phyloP scores from a whole-genome alignment of 2,888 invertebrate genomes.

The Nemurella pictetii region DNA sequence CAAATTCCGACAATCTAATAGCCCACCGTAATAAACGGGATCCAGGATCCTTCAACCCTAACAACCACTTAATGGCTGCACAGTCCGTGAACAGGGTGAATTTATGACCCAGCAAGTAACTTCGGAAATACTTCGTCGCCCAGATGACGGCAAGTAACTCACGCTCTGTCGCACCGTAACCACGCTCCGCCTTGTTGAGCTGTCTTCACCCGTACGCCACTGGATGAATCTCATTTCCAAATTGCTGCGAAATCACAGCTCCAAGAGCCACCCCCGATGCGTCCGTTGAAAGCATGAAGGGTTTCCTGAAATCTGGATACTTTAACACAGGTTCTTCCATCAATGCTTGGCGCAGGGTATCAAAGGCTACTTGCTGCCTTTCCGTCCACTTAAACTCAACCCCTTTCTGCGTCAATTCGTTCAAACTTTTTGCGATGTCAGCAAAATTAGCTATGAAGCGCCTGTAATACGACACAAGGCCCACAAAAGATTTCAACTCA shows the following conservation, averaged over 20 bases:
- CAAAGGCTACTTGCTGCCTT: slow-evolving; percentile 41
- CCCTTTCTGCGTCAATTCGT: slow-evolving; percentile 43
- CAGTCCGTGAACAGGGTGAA: slow-evolving; percentile 27
- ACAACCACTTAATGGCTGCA: neutral
- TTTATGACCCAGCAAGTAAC: slow-evolving; percentile 9
- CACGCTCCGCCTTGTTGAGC: slow-evolving; percentile 31
- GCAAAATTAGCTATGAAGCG: slow-evolving; percentile 45
- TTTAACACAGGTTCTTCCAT: slow-evolving; percentile 40
- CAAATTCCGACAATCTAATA: slow-evolving; percentile 12
- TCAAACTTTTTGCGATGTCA: slow-evolving; percentile 44
- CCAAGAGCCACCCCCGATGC: slow-evolving; percentile 39
- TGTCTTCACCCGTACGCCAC: slow-evolving; percentile 42
- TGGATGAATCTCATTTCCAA: slow-evolving; percentile 35
- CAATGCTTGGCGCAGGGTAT: slow-evolving; percentile 38
- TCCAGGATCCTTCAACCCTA: slow-evolving; percentile 26
- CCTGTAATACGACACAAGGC: slow-evolving; percentile 46
- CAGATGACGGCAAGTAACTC: slow-evolving; percentile 41
- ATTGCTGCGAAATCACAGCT: slow-evolving; percentile 37
- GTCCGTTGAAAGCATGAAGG: slow-evolving; percentile 42
- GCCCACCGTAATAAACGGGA: slow-evolving; percentile 15
- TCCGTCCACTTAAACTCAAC: slow-evolving; percentile 40
- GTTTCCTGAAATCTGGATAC: slow-evolving; percentile 38
- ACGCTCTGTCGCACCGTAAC: slow-evolving; percentile 36
- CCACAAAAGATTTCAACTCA: slow-evolving; percentile 44
- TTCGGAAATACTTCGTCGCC: slow-evolving; percentile 37